A percentile compares a stretch with the other conserved stretches of the same genome.
Evolutionary conservation across 2,113 vertebrate species (phyloP).

Genomic region (Xenopus borealis): DNA sequence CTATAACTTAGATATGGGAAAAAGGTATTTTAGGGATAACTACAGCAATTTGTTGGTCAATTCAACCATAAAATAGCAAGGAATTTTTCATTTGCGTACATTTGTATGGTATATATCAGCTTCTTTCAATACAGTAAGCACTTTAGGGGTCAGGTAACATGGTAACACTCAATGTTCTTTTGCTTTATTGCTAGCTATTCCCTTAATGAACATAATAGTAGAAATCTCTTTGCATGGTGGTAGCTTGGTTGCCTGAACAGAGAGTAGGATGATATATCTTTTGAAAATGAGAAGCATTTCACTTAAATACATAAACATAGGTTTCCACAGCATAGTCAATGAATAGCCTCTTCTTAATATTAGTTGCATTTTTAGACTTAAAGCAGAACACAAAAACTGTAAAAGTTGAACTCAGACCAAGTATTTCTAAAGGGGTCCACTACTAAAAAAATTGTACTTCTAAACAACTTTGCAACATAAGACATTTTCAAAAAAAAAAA

Average conservation of each 20-base stretch:
- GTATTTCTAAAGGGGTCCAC: too few species aligned
- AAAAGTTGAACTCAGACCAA: too few species aligned
- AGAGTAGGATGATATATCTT: not conserved
- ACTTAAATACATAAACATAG: too few species aligned
- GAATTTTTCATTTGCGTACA: slow-evolving; percentile 18
- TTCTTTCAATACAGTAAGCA: slow-evolving; percentile 19
- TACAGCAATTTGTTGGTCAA: slow-evolving; percentile 20
- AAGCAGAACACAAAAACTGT: too few species aligned
- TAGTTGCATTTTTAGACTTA: too few species aligned
- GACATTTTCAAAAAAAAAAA: too few species aligned
- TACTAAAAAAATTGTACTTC: too few species aligned
- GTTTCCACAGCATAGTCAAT: too few species aligned
- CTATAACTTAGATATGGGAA: slow-evolving; percentile 1
- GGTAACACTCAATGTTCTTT: slow-evolving; percentile 6
- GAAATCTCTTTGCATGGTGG: not conserved
- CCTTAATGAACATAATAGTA: slow-evolving; percentile 9
- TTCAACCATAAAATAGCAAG: slow-evolving; percentile 24
- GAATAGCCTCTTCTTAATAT: too few species aligned
- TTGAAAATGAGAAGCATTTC: too few species aligned
- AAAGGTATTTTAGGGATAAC: slow-evolving; percentile 9
- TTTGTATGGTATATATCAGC: not conserved
- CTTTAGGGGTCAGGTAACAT: slow-evolving; percentile 25
- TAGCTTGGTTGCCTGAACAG: slow-evolving; percentile 9
- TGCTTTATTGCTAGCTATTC: slow-evolving; percentile 8
- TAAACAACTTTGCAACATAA: too few species aligned